A percentile compares a stretch with the other conserved stretches of the same genome.
These are phyloP conservation scores for Pseudomyrmex cubaensis DNA, from an alignment of 1,140 invertebrate genomes.

Conservation along the genomic window DNA sequence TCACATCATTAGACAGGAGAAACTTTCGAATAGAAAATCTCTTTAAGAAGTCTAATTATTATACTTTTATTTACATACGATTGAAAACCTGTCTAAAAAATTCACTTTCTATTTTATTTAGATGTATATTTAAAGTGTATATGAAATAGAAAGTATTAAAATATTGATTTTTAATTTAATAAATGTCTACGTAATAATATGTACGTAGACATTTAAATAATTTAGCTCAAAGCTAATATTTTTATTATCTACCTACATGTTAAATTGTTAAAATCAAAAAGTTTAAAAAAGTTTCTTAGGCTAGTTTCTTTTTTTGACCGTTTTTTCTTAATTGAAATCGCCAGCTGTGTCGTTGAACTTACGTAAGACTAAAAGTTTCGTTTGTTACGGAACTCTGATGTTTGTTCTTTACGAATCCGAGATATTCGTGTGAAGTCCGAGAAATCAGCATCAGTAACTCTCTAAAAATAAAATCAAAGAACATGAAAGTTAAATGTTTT, in stretches of 20 bases:
- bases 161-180: no score
- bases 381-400: slow-evolving; percentile 26
- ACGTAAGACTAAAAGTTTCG: slow-evolving; percentile 28
- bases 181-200: no score
- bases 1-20: not conserved
- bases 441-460: slow-evolving; percentile 16
- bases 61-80: not conserved
- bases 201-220: no score
- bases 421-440: slow-evolving; percentile 16
- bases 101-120: no score
- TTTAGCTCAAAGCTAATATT: not conserved
- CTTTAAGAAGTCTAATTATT: not conserved
- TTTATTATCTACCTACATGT: not conserved
- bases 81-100: not conserved
- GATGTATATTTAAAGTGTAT: no score
- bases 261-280: no score
- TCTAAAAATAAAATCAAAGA: slow-evolving; percentile 17
- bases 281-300: slow-evolving; percentile 21
- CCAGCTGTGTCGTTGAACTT: slow-evolving; percentile 1
- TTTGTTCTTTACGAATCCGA: slow-evolving; percentile 9
- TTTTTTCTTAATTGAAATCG: slow-evolving; percentile 3
- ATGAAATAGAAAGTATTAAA: no score
- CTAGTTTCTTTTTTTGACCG: no score
- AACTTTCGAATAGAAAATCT: not conserved
- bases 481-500: not conserved